Evolutionary conservation across 2,113 vertebrate genomes (phyloP).

Genomic region (Syngnathus floridae): DNA sequence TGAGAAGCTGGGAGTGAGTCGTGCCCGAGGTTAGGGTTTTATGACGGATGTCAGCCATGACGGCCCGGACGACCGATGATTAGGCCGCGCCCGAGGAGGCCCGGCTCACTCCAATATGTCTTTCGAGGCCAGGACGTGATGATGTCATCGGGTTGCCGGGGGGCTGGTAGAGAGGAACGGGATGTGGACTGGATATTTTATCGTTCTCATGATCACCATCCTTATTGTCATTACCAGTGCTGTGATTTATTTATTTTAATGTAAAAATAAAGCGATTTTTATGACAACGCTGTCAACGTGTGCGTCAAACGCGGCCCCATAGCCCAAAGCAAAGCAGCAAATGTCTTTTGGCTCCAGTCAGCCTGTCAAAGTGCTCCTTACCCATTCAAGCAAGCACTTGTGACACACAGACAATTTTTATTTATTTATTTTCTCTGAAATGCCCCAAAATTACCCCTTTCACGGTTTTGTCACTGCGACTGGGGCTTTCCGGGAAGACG

Average conservation of each 20-base stretch:
- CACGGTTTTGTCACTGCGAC: conserved; percentile 29
- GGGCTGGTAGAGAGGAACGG: no score
- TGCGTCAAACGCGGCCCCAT: not conserved
- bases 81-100: not conserved
- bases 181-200: no score
- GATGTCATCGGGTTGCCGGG: no score
- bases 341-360: not conserved
- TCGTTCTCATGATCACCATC: no score
- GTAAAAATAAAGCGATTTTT: no score
- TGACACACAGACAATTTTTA: not conserved
- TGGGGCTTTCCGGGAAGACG: conserved; percentile 37
- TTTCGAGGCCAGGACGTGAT: no score
- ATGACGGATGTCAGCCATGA: conserved; percentile 39
- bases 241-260: no score
- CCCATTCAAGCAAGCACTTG: not conserved
- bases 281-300: not conserved
- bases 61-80: conserved; percentile 45
- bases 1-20: not conserved
- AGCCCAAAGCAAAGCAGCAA: not conserved
- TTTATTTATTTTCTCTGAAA: conserved; percentile 6
- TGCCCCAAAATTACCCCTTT: conserved; percentile 4
- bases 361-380: not conserved
- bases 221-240: no score
- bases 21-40: not conserved
- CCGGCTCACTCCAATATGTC: not conserved